Conservation (phyloP, 2,797 vertebrate genomes). For the Tympanoctomys barrerae region DNA sequence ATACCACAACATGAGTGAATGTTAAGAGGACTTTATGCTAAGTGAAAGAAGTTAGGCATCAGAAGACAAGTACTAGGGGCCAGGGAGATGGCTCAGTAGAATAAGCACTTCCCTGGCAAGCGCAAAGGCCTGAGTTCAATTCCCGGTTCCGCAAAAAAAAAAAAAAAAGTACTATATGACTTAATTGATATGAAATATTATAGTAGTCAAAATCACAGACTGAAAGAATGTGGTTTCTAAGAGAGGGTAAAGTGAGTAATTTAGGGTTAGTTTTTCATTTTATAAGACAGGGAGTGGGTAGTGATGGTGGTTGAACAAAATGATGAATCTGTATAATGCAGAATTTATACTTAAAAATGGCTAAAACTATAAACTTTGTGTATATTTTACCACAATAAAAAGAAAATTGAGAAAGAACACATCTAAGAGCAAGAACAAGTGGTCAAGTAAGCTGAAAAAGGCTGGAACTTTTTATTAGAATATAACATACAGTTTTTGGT, state of each 20-base stretch:
- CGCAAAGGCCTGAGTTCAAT: too few relatives aligned
- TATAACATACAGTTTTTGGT: constrained; percentile 51
- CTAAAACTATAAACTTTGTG: background rate
- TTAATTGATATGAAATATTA: background rate
- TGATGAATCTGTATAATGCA: background rate
- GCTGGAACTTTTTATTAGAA: background rate
- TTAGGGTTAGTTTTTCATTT: background rate
- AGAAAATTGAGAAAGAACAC: background rate
- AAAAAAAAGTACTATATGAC: background rate
- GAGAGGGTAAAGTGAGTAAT: background rate
- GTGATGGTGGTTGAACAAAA: background rate
- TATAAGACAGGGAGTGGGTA: background rate
- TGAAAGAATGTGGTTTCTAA: background rate
- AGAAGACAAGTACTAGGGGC: background rate
- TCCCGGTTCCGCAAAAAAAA: too few relatives aligned
- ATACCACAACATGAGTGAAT: background rate
- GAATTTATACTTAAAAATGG: background rate
- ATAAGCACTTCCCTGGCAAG: too few relatives aligned
- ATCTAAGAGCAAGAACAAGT: background rate
- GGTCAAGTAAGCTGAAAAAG: background rate
- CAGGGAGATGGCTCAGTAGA: too few relatives aligned
- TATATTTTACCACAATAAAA: background rate
- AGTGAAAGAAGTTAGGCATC: background rate
- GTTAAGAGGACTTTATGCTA: background rate
- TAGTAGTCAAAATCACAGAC: background rate